Base-by-base conservation (phyloP, 1,140 invertebrate genomes). In the Vanessa tameamea region DNA sequence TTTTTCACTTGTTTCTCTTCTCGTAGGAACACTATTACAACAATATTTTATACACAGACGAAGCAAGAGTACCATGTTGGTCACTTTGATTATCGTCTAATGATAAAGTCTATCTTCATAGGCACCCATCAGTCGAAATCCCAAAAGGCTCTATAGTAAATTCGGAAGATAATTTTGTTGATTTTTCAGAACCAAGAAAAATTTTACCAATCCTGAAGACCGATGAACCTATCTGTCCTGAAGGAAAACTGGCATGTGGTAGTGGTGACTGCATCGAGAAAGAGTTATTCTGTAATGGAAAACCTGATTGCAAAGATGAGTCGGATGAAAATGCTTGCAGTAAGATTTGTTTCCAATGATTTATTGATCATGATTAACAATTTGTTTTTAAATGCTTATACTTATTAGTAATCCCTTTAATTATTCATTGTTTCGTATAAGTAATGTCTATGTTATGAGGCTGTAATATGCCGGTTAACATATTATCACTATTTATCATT, bases 321-420 rank as follows among this genome's bases (percentile, higher is more conserved):
- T 98, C 97, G 51, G 98, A 99, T 88, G 98, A 99, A 94, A 98
- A 97, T 84, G 97, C 97, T 78, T 99, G 98, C 94, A 96, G 97
- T 98, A 94, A 96, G 97, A 96, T 75, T 71, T 73, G 65, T 53
- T 53, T 53, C n/a, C 3, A n/a, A 53, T 14, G 13, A 50, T 2
- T 15, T 50, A 15, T 14, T 50, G 6, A 14, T 50, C 13, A n/a
- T 9, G 37, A 9, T 11, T 43, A 43, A 43, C 7, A 43, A 8
- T 43, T 9, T 7, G 31, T 37, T 5, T 37, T 37, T 5, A 37
- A 37, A 37, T 5, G 7, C 31, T 7, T 37, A 5, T 37, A 37
- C 31, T 37, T 37, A 37, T 5, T 37, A 37, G 3, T 37, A 5
- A 37, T 37, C 31, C 0, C 7, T 5, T 37, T 20, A 20, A 37